Base-by-base conservation (phyloP, 2,888 invertebrate genomes). In the Zygogramma bicolorata region DNA sequence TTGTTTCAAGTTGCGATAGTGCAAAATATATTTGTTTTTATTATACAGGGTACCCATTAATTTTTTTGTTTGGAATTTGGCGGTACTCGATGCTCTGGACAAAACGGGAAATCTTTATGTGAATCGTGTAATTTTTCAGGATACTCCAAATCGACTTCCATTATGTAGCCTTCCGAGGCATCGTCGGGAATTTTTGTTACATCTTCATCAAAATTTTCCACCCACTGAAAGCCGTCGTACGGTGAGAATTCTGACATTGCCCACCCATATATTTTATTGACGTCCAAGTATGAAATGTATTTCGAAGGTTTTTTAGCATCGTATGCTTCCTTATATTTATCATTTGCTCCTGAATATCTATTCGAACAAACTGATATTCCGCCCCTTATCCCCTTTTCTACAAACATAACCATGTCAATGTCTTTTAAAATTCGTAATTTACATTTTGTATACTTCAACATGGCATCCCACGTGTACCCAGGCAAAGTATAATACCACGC, bases 111-210 rank as follows among this genome's bases (percentile, higher is more conserved):
- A 71, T 81, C 77, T 25, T 74, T 74, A 68, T 80, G 87, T 6
- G 49, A 10, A 53, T 84, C 80, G 69, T 88, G 86, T 31, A 86
- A 69, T 15, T 80, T 67, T 15, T 78, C n/a, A n/a, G n/a, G n/a
- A n/a, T n/a, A n/a, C n/a, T 83, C 78, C 29, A 88, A 71, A 73
- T 88, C 87, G 4, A 88, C 86, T 74, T 88, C 85, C 2, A 88
- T 75, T 34, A 87, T 81, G 38, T 80, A 77, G 49, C 68, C 66
- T 49, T 40, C 58, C 29, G 63, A 34, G 46, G 74, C 57, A 65
- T 75, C 73, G 61, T 75, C 62, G n/a, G 61, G 18, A 29, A 75
- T 65, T 22, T 40, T 4, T 29, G 38, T 34, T 31, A 71, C 60
- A 27, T 74, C 67, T 13, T 8, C 22, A 20, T 60, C 25, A 62